A percentile compares a stretch with the other conserved stretches of the same genome.
These are phyloP conservation scores for Synanceia verrucosa DNA, from an alignment of 2,797 vertebrate genomes.

Conservation along the genomic window DNA sequence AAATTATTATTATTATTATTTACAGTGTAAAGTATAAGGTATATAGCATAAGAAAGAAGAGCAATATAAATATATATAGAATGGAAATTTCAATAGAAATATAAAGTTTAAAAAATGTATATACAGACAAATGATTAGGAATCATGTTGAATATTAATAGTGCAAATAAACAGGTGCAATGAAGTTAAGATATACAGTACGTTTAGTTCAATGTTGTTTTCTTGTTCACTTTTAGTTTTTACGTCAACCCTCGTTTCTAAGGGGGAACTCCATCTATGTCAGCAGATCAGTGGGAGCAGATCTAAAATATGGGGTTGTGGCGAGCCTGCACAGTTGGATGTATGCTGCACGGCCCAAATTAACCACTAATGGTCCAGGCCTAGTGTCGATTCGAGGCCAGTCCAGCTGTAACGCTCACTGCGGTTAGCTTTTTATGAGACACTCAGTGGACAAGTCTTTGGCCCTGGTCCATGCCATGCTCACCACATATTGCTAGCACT, in stretches of 20 bases:
- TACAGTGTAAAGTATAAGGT: too few relatives aligned
- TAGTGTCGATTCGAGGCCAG: slow-evolving; percentile 36
- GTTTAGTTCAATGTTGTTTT: slow-evolving; percentile 26
- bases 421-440: slow-evolving; percentile 55
- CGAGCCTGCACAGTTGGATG: slow-evolving; percentile 35
- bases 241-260: slow-evolving; percentile 23
- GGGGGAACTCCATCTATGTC: slow-evolving; percentile 29
- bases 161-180: too few relatives aligned
- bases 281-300: slow-evolving; percentile 27
- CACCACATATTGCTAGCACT: slow-evolving; percentile 40
- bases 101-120: too few relatives aligned
- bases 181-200: too few relatives aligned
- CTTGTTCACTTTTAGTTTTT: slow-evolving; percentile 20
- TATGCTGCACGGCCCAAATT: slow-evolving; percentile 47
- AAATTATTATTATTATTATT: too few relatives aligned
- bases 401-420: slow-evolving; percentile 49
- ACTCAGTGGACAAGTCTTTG: slow-evolving; percentile 49
- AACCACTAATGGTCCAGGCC: slow-evolving; percentile 62
- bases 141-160: too few relatives aligned
- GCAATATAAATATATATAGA: too few relatives aligned
- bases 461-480: slow-evolving; percentile 32
- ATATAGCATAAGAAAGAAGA: too few relatives aligned
- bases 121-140: too few relatives aligned
- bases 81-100: too few relatives aligned
- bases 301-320: slow-evolving; percentile 32